These are phyloP conservation scores for Drosophila quadrilineata DNA, from an alignment of 1,140 invertebrate genomes.

Conservation along the genomic window DNA sequence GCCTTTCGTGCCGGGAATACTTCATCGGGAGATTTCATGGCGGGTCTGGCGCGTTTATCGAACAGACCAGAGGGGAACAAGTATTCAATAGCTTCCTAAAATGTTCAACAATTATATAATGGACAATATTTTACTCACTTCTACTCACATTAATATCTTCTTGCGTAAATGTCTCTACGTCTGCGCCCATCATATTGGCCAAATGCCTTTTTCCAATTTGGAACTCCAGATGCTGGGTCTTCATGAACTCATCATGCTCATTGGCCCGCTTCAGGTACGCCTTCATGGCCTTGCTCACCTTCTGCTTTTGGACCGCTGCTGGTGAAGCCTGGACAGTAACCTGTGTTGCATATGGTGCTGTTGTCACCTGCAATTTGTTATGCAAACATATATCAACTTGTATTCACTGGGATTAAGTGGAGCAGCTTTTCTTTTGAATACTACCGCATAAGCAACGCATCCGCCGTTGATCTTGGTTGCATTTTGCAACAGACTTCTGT, in stretches of 20 bases:
- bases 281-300: constrained; percentile 92
- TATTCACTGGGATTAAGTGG: not conserved
- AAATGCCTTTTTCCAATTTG: constrained; percentile 96
- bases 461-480: constrained; percentile 23
- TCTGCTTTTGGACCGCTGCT: constrained; percentile 82
- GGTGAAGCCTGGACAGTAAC: constrained; percentile 72
- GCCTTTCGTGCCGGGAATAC: constrained; percentile 92
- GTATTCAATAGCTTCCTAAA: constrained; percentile 93
- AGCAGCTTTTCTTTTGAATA: too few species aligned
- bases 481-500: constrained; percentile 66
- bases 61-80: constrained; percentile 95
- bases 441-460: constrained; percentile 27
- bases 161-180: constrained; percentile 93
- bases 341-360: constrained; percentile 55
- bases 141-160: constrained; percentile 91
- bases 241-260: constrained; percentile 93
- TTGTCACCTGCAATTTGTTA: constrained; percentile 48
- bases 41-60: constrained; percentile 90
- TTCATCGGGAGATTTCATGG: constrained; percentile 93
- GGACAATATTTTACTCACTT: not conserved
- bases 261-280: constrained; percentile 91
- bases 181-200: constrained; percentile 98
- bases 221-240: constrained; percentile 90
- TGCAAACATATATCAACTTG: constrained; percentile 48
- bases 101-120: constrained; percentile 18